Evolutionary conservation across 2,797 vertebrate genomes (phyloP).

Genomic region (Leucoraja ocellata): DNA sequence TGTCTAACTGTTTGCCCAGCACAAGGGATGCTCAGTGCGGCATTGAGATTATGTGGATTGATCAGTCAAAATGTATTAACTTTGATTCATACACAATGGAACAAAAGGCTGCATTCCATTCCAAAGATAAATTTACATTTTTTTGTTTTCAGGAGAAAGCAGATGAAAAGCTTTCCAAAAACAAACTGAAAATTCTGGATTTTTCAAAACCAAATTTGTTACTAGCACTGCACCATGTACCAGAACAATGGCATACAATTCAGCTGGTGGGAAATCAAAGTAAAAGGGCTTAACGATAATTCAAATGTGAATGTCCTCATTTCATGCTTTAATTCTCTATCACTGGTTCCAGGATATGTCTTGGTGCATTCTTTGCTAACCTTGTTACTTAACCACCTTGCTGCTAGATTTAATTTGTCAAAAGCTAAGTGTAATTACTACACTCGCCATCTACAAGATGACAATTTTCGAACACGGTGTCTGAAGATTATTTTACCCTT

Average conservation of each 20-base stretch:
- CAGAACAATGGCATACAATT: not conserved
- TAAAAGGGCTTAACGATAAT: not conserved
- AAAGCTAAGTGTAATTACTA: constrained; percentile 15
- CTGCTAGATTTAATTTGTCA: not conserved
- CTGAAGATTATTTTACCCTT: not conserved
- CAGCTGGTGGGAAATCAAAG: not conserved
- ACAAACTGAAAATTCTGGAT: not conserved
- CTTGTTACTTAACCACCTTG: not conserved
- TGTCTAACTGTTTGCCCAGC: not conserved
- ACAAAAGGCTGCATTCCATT: constrained; percentile 19
- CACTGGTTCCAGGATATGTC: not conserved
- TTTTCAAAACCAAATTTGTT: not conserved
- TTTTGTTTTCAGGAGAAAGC: not conserved
- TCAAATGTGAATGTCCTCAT: not conserved
- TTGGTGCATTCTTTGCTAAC: not conserved
- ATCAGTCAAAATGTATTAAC: not conserved
- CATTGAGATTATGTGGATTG: not conserved
- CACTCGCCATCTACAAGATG: not conserved
- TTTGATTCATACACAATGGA: not conserved
- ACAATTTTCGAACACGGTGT: not conserved
- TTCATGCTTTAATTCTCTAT: not conserved
- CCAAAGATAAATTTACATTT: not conserved
- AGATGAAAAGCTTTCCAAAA: constrained; percentile 1
- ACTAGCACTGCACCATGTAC: not conserved
- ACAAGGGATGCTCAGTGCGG: not conserved